Conservation (phyloP, 2,888 invertebrate genomes). For the Aspidiotus destructor region DNA sequence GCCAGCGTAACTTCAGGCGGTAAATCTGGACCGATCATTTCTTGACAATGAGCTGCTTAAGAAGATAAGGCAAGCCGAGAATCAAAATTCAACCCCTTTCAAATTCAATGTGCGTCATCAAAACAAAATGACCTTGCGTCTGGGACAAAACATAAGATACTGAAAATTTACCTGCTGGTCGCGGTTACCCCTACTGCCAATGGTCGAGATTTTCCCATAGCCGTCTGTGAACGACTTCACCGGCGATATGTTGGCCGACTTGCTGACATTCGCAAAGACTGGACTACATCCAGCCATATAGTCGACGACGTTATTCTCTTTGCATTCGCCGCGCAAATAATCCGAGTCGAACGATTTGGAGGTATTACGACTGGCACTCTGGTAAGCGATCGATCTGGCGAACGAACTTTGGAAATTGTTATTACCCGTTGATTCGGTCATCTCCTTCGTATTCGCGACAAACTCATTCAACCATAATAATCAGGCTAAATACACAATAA, state of each 20-base stretch:
- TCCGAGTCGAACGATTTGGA: slow-evolving; percentile 6
- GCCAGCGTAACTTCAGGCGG: no score
- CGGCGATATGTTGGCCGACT: slow-evolving; percentile 3
- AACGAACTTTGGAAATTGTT: slow-evolving; percentile 11
- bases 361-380: neutral
- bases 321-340: neutral
- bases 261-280: slow-evolving; percentile 8
- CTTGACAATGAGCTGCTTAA: no score
- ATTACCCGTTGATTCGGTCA: slow-evolving; percentile 2
- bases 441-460: neutral
- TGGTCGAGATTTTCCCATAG: no score
- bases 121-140: no score
- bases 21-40: no score
- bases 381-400: slow-evolving; percentile 6
- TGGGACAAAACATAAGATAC: no score
- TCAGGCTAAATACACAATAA: neutral
- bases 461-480: no score
- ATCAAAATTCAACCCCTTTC: no score
- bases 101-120: no score
- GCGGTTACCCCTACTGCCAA: no score
- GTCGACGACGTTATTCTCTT: neutral
- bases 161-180: no score
- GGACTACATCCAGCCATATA: slow-evolving; percentile 11
- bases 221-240: neutral
- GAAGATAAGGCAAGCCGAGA: no score